These are phyloP conservation scores for Euura saliciscinereae DNA, from an alignment of 1,140 invertebrate genomes.

Conservation along the genomic window DNA sequence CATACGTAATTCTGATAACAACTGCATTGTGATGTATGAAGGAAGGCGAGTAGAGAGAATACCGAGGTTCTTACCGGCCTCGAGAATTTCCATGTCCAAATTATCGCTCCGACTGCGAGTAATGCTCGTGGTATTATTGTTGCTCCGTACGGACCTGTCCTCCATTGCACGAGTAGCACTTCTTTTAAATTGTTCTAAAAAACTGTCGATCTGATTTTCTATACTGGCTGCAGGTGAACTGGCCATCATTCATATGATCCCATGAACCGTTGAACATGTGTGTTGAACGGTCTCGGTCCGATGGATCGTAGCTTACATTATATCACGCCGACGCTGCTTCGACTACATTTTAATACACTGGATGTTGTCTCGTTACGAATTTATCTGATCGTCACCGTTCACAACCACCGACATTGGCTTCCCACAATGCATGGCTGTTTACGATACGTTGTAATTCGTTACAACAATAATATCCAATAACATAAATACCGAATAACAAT, in stretches of 20 bases:
- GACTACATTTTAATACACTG: slow-evolving; percentile 1
- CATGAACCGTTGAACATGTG: background rate
- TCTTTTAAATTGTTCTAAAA: slow-evolving; percentile 79
- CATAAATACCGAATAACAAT: no score
- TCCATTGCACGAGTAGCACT: slow-evolving; percentile 77
- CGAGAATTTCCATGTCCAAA: slow-evolving; percentile 53
- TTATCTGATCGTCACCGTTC: background rate
- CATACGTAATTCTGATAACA: no score
- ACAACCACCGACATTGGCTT: background rate
- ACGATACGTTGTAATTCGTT: background rate
- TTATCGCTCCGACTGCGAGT: slow-evolving; percentile 53
- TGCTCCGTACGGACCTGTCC: slow-evolving; percentile 50
- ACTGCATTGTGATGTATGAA: no score
- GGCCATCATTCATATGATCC: slow-evolving; percentile 56
- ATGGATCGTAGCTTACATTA: background rate
- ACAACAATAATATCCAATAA: no score
- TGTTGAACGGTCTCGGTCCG: background rate
- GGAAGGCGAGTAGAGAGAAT: no score
- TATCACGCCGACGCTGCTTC: background rate
- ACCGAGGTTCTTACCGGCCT: slow-evolving; percentile 45
- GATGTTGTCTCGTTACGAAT: background rate
- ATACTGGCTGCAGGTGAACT: slow-evolving; percentile 70
- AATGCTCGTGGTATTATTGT: slow-evolving; percentile 48
- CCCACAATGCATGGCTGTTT: background rate
- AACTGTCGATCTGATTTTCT: slow-evolving; percentile 81